These are phyloP conservation scores for Perca flavescens DNA, from an alignment of 2,113 vertebrate genomes.

Conservation along the genomic window DNA sequence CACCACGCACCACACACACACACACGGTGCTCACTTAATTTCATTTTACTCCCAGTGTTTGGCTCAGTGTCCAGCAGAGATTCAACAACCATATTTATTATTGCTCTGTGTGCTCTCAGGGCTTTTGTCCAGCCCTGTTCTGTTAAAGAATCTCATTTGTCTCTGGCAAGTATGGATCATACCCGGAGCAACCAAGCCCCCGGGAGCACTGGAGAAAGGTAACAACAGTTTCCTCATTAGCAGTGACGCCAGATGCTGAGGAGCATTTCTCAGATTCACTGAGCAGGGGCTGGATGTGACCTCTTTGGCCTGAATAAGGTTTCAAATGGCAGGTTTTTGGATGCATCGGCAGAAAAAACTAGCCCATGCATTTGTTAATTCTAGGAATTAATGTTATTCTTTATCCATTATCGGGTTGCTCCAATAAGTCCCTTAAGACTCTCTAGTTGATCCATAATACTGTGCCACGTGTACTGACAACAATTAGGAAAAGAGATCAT, in stretches of 20 bases:
- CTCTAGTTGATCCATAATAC: too few species aligned
- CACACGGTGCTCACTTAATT: not conserved
- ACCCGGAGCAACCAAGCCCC: not conserved
- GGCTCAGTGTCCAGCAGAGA: constrained; percentile 37
- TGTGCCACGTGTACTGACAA: too few species aligned
- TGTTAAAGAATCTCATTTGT: constrained; percentile 41
- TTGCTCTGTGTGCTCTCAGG: constrained; percentile 32
- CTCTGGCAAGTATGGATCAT: constrained; percentile 22
- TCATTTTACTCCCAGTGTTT: constrained; percentile 23
- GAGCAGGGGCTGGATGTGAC: not conserved
- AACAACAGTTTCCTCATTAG: constrained; percentile 20
- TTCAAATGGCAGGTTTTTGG: not conserved
- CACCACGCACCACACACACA: not conserved
- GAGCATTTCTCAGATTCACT: constrained; percentile 9
- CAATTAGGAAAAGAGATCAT: too few species aligned
- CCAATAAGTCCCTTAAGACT: too few species aligned
- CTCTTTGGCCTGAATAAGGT: not conserved
- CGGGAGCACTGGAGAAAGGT: constrained; percentile 3
- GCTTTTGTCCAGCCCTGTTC: constrained; percentile 18
- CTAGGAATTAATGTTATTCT: too few species aligned
- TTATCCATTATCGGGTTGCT: too few species aligned
- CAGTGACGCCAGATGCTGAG: constrained; percentile 12
- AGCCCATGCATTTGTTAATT: too few species aligned
- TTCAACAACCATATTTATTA: constrained; percentile 46
- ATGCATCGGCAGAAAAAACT: not conserved